Conservation (phyloP, 35 echinoderm and acorn worm species). For the Apostichopus californicus region DNA sequence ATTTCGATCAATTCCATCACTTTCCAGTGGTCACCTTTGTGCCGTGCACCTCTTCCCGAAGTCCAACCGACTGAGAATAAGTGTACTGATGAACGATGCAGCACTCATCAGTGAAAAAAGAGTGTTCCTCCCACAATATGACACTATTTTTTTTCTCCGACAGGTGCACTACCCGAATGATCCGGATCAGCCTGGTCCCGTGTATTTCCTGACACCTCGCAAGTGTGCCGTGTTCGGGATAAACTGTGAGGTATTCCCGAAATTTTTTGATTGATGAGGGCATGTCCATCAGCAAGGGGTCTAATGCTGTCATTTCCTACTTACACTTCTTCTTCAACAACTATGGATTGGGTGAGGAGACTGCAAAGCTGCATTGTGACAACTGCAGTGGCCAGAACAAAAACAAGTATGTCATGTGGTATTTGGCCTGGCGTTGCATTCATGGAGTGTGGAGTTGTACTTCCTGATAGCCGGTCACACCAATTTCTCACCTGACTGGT, state of each 20-base stretch:
- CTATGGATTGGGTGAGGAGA: constrained; percentile 61
- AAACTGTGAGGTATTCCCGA: constrained; percentile 56
- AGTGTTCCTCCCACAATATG: neutral
- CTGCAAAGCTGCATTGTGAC: constrained; percentile 58
- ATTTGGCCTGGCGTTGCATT: constrained; percentile 53
- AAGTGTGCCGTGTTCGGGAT: constrained; percentile 70
- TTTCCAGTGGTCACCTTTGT: constrained; percentile 48
- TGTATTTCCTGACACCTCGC: constrained; percentile 51
- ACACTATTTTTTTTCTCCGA: constrained; percentile 29
- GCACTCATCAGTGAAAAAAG: constrained; percentile 70
- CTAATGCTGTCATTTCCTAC: constrained; percentile 31
- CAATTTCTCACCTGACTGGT: constrained; percentile 62
- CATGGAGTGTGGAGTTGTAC: neutral
- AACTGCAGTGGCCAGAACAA: constrained; percentile 82
- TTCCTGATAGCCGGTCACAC: constrained; percentile 76
- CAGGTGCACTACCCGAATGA: constrained; percentile 60
- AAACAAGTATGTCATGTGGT: constrained; percentile 71
- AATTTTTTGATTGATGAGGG: constrained; percentile 70
- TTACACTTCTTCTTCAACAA: constrained; percentile 55
- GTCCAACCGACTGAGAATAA: constrained; percentile 53
- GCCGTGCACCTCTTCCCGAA: constrained; percentile 50
- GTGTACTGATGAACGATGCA: constrained; percentile 58
- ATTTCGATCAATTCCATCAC: neutral
- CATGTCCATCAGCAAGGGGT: constrained; percentile 10
- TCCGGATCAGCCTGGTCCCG: constrained; percentile 63